Base-by-base conservation (phyloP, 1,140 invertebrate genomes). In the Eueides isabella region DNA sequence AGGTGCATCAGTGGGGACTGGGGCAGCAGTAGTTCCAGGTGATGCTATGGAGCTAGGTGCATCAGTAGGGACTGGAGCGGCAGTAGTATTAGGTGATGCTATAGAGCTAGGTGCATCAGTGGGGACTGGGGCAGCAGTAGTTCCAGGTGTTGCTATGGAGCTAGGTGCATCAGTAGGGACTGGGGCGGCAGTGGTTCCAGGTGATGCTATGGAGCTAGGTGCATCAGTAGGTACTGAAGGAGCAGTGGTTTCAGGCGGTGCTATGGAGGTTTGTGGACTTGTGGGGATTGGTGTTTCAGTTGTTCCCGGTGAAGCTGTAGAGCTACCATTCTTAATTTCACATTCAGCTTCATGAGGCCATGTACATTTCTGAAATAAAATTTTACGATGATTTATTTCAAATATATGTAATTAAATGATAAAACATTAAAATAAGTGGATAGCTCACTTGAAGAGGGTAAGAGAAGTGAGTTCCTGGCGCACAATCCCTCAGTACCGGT, bases 361-460 rank as follows among this genome's bases (percentile, higher is more conserved):
- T 12, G 48, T 55, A 55, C 48, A 55, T 11, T 23, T 11, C 48
- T 55, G 48, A 55, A 55, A 55, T 55, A 11, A 5, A 26, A 26
- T 44, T 44, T 44, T n/a, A n/a, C 7, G 5, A 44, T 7, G n/a
- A n/a, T 44, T 44, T 9, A 44, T 19, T 44, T 44, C 3, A 7
- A 7, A 31, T 31, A 31, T 7, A 5, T 5, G 7, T 38, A 38
- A 11, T 7, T 38, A 1, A 38, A 38, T 38, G 12, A 7, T 11
- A 38, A 31, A 30, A 38, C 12, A 38, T 11, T 38, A 12, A 7
- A 12, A 7, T 16, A 31, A 38, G n/a, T 28, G 4, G 2, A 71
- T 65, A 28, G 67, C 70, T 78, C 73, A 85, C 82, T 74, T 84
- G 77, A n/a, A 74, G 16, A 26, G 61, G 19, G 33, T 70, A 61